Evolutionary conservation across 2,888 invertebrate genomes (phyloP).

Genomic region (Drosophila nigritarsus): DNA sequence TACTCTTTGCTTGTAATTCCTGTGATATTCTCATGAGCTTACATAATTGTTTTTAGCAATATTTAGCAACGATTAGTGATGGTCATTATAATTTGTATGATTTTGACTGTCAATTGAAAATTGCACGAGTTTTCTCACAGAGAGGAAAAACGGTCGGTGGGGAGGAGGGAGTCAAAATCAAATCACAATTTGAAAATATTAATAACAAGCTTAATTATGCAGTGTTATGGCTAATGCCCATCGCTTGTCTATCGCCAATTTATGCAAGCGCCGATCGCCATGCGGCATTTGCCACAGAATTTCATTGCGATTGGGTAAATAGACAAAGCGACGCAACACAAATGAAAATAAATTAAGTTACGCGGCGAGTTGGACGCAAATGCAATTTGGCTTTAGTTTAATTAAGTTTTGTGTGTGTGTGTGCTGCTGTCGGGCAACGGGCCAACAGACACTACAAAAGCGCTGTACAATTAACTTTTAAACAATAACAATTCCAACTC

Average conservation of each 20-base stretch:
- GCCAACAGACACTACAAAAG: slow-evolving; percentile 32
- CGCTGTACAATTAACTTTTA: slow-evolving; percentile 47
- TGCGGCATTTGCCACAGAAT: slow-evolving; percentile 36
- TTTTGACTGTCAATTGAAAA: not conserved
- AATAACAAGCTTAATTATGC: slow-evolving; percentile 33
- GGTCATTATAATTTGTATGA: not conserved
- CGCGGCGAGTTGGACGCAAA: slow-evolving; percentile 28
- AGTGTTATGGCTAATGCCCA: slow-evolving; percentile 13
- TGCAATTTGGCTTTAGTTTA: slow-evolving; percentile 46
- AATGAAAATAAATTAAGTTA: slow-evolving; percentile 45
- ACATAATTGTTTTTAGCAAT: not conserved
- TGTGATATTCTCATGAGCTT: not conserved
- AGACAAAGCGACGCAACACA: slow-evolving; percentile 9
- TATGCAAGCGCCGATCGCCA: slow-evolving; percentile 23
- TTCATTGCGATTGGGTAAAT: slow-evolving; percentile 26
- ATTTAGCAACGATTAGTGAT: not conserved
- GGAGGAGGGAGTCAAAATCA: not conserved
- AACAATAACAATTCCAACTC: slow-evolving; percentile 32
- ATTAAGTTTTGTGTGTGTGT: slow-evolving; percentile 36
- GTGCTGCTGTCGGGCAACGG: slow-evolving; percentile 30
- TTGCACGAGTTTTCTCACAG: not conserved
- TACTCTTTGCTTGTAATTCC: not conserved
- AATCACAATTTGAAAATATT: slow-evolving; percentile 8
- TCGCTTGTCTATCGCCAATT: slow-evolving; percentile 20
- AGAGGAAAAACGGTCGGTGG: not conserved